Base-by-base conservation (phyloP, 1,140 invertebrate genomes). In the Steinernema feltiae region DNA sequence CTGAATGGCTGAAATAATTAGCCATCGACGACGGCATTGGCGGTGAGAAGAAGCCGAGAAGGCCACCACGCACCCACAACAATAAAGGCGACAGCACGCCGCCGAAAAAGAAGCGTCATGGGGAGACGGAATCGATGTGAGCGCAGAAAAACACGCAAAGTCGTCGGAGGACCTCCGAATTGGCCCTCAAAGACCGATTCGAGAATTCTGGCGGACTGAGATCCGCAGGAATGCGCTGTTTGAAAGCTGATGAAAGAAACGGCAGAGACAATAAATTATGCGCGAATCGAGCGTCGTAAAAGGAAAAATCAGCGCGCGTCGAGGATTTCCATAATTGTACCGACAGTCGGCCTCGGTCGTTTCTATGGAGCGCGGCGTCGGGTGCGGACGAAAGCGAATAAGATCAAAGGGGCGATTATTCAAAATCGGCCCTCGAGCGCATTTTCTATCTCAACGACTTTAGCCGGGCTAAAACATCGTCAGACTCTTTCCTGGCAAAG, bases 311-410 rank as follows among this genome's bases (percentile, higher is more conserved):
- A n/a, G n/a, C n/a, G n/a, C n/a, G n/a, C n/a, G n/a, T 7, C 35
- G 35, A 7, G 53, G 53, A 63, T 63, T 63, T 63, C 53, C 53
- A 63, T 63, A 63, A 63, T 63, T 27, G 53, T 63, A 27, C 53
- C 18, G 35, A 41, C 35, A 18, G 35, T 41, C 35, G 35, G 18
- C 35, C n/a, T n/a, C 35, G 35, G 35, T 41, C 7, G 35, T 41
- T 41, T 18, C 35, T 18, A n/a, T n/a, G n/a, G n/a, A n/a, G n/a
- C n/a, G n/a, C n/a, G n/a, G n/a, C n/a, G n/a, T n/a, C n/a, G n/a
- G n/a, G n/a, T 7, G 35, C 35, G 35, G 35, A 41, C 35, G 35
- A n/a, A n/a, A n/a, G n/a, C n/a, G n/a, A n/a, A n/a, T n/a, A n/a
- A n/a, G n/a, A n/a, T 41, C 35, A 41, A 41, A 41, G 35, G 35